phyloP scores from a whole-genome alignment of 2,888 invertebrate species.

The Thymelicus sylvestris region DNA sequence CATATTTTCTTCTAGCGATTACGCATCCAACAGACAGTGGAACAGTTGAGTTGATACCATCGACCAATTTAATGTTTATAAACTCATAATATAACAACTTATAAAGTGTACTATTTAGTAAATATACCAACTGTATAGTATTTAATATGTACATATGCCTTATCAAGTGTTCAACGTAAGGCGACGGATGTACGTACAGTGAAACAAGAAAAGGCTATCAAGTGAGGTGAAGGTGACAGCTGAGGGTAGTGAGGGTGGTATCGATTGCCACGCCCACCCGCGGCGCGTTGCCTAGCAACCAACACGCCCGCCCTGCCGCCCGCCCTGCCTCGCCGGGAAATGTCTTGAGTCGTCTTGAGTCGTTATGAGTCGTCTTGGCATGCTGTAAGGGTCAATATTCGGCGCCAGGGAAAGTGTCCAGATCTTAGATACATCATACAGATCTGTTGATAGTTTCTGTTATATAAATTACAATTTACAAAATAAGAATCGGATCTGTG shows the following conservation, averaged over 20 bases:
- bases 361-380: constrained; percentile 23
- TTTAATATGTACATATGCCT: background rate
- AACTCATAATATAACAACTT: too few relatives aligned
- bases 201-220: constrained; percentile 62
- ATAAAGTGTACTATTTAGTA: too few relatives aligned
- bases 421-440: background rate
- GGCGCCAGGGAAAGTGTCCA: constrained; percentile 7
- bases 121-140: too few relatives aligned
- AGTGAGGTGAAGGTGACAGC: constrained; percentile 60
- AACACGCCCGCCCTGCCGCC: constrained; percentile 49
- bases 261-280: constrained; percentile 89
- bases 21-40: too few relatives aligned
- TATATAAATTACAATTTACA: too few relatives aligned
- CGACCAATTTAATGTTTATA: too few relatives aligned
- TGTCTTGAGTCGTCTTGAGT: constrained; percentile 37
- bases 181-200: constrained; percentile 23
- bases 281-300: constrained; percentile 84
- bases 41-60: too few relatives aligned
- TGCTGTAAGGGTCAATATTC: constrained; percentile 24
- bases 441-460: background rate
- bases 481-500: too few relatives aligned
- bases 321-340: constrained; percentile 48
- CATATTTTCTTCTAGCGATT: too few relatives aligned
- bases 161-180: constrained; percentile 7
- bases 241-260: constrained; percentile 85